These are phyloP conservation scores for Drosophila gaucha DNA, from an alignment of 2,888 invertebrate species.

Conservation along the genomic window DNA sequence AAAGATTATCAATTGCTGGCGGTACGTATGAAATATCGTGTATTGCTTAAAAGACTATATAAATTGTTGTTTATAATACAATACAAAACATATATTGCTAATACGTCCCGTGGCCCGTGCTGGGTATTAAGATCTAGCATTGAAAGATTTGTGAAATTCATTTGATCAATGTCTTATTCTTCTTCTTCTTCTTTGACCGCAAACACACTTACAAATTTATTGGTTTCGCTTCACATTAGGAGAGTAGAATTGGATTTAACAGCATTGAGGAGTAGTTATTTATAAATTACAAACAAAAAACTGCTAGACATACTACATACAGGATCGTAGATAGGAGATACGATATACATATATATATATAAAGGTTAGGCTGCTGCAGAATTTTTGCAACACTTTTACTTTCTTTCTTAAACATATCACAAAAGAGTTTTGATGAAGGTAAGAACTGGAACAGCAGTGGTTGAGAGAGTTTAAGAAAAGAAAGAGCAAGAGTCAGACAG, in stretches of 20 bases:
- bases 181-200: slow-evolving; percentile 37
- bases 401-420: slow-evolving; percentile 74
- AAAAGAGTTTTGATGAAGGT: slow-evolving; percentile 78
- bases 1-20: slow-evolving; percentile 22
- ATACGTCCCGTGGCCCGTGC: slow-evolving; percentile 67
- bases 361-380: slow-evolving; percentile 38
- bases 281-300: slow-evolving; percentile 62
- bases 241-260: slow-evolving; percentile 43
- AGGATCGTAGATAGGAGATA: slow-evolving; percentile 62
- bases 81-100: slow-evolving; percentile 56
- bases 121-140: slow-evolving; percentile 20
- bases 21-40: slow-evolving; percentile 30
- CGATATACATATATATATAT: slow-evolving; percentile 32
- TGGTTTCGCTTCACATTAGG: slow-evolving; percentile 56
- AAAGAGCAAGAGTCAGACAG: slow-evolving; percentile 18
- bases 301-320: slow-evolving; percentile 40
- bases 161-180: slow-evolving; percentile 61
- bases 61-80: slow-evolving; percentile 42
- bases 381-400: slow-evolving; percentile 60
- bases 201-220: slow-evolving; percentile 70
- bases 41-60: slow-evolving; percentile 55
- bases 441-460: slow-evolving; percentile 40
- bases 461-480: slow-evolving; percentile 24
- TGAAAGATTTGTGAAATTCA: slow-evolving; percentile 28
- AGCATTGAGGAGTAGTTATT: slow-evolving; percentile 47